Evolutionary conservation across 2,888 invertebrate genomes (phyloP).

Genomic region (Microplitis manilae): DNA sequence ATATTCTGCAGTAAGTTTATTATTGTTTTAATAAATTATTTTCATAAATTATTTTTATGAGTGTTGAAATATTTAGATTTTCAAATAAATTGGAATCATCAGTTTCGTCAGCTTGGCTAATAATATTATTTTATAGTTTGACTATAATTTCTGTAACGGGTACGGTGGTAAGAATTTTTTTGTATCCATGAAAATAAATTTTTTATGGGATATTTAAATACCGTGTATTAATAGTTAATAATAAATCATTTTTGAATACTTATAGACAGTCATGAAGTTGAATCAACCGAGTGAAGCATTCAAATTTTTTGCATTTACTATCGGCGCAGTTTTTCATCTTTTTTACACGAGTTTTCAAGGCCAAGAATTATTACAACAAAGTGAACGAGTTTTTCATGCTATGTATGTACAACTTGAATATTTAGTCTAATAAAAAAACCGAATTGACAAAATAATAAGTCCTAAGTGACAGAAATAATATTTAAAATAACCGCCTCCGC

Average conservation of each 20-base stretch:
- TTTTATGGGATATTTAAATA: background rate
- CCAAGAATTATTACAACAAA: conserved; percentile 46
- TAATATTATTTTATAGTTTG: background rate
- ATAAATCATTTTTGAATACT: background rate
- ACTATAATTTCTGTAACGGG: background rate
- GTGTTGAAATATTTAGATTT: background rate
- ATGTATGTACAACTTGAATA: background rate
- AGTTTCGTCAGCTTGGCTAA: background rate
- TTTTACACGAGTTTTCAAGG: conserved; percentile 47
- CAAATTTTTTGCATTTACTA: conserved; percentile 45
- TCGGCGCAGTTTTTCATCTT: conserved; percentile 37
- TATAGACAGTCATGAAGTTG: conserved; percentile 45
- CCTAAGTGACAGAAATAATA: too few relatives aligned
- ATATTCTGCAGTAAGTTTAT: background rate
- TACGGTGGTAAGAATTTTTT: background rate
- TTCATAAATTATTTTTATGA: background rate
- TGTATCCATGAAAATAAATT: background rate
- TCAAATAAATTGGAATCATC: background rate
- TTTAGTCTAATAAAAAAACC: background rate
- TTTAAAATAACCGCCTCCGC: too few relatives aligned
- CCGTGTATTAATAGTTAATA: background rate
- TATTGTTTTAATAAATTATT: background rate
- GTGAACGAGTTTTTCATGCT: conserved; percentile 26
- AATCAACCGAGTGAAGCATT: conserved; percentile 40
- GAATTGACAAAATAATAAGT: background rate